These are phyloP conservation scores for Heliconius ismenius DNA, from an alignment of 2,888 invertebrate species.

Conservation along the genomic window DNA sequence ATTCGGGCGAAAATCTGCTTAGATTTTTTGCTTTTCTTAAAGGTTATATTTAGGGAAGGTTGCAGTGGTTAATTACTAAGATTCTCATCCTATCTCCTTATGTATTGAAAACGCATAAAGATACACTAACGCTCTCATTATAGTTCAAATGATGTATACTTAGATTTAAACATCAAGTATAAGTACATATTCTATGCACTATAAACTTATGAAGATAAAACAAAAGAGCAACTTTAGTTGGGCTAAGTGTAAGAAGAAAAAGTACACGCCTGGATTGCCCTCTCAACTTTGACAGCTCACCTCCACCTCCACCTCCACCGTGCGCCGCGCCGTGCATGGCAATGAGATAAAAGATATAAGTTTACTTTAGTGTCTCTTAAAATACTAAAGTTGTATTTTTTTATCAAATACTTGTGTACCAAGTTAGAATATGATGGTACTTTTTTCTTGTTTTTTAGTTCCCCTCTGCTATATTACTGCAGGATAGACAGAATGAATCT, in stretches of 20 bases:
- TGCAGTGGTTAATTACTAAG: too few species aligned
- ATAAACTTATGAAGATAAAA: conserved; percentile 1
- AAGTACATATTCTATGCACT: background rate
- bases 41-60: too few species aligned
- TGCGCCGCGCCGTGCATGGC: background rate
- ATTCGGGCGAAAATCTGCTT: too few species aligned
- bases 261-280: conserved; percentile 29
- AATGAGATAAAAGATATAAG: conserved; percentile 14
- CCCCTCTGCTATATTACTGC: too few species aligned
- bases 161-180: background rate
- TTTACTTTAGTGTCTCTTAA: background rate
- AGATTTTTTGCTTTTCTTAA: too few species aligned
- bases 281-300: conserved; percentile 35
- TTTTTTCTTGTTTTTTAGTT: too few species aligned
- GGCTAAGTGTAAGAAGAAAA: conserved; percentile 4
- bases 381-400: background rate
- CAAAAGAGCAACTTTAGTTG: conserved; percentile 7
- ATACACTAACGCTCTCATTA: too few species aligned
- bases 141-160: too few species aligned
- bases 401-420: background rate
- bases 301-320: background rate
- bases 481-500: too few species aligned
- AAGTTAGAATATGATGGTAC: background rate
- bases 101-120: too few species aligned
- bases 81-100: too few species aligned